Base-by-base conservation (phyloP, 2,113 vertebrate species). In the Rallus limicola region DNA sequence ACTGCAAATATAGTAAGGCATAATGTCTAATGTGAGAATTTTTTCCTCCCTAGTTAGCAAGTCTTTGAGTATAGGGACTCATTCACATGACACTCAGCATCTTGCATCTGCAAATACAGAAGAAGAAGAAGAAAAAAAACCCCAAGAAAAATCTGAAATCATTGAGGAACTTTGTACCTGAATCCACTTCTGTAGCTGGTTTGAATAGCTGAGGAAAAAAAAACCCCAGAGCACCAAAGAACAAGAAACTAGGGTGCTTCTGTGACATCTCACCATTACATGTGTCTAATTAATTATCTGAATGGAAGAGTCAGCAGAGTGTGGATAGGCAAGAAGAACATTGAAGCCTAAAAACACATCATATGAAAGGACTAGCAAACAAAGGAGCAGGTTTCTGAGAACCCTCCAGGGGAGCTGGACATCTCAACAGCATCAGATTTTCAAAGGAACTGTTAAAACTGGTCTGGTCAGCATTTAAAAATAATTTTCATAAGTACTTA, bases 1-100 rank as follows among this genome's bases (percentile, higher is more conserved):
- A 40, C 58, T 56, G 52, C 40, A 79, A 77, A 77, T 91, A 3
- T 6, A 59, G 59, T 42, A 26, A 74, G 20, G 6, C 8, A 31
- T 16, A 13, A 19, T 19, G 29, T n/a, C 62, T 82, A 19, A 29
- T 12, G 40, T 72, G 92, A 74, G 75, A 82, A n/a, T 19, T 29
- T 72, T 70, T 62, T 59, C 36, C 71, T 79, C 50, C 36, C 7
- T 26, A 18, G 34, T 65, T 74, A 82, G 62, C 16, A 65, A 60
- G 58, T 62, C 26, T 56, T 1, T 26, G 40, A 33, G 33, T 2
- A 31, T 53, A 74, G 33, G 17, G 40, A 20, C 36, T 67, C 16
- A 4, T 11, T 44, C 29, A 48, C 1, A 0, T 31, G 44, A 8
- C 21, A 21, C 36, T 5, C 42, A 12, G 10, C 28, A 7, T 48